Evolutionary conservation across 2,888 invertebrate genomes (phyloP).

Genomic region (Homarus gammarus): DNA sequence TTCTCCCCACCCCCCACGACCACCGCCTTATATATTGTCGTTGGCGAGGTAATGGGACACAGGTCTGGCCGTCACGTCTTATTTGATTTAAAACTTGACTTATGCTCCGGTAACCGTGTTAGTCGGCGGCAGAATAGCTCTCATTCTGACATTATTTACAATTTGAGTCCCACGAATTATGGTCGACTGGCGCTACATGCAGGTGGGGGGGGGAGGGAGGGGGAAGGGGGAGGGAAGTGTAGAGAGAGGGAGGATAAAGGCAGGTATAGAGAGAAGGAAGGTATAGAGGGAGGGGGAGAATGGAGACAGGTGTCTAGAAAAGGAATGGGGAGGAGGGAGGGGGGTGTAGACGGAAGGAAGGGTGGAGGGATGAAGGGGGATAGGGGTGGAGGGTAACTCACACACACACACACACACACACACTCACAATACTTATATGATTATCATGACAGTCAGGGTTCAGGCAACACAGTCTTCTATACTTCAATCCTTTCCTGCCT

Average conservation of each 20-base stretch:
- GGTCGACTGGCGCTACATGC: slow-evolving; percentile 32
- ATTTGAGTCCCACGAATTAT: slow-evolving; percentile 57
- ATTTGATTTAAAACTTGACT: slow-evolving; percentile 70
- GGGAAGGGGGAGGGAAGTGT: background rate
- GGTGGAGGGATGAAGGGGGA: background rate
- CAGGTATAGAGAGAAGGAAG: background rate
- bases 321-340: background rate
- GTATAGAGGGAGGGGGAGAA: background rate
- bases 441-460: too few relatives aligned
- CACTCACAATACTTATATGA: too few relatives aligned
- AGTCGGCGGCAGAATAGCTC: slow-evolving; percentile 57
- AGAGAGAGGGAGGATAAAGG: background rate
- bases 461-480: too few relatives aligned
- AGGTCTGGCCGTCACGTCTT: slow-evolving; percentile 54
- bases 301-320: background rate
- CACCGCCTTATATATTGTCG: slow-evolving; percentile 58
- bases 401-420: too few relatives aligned
- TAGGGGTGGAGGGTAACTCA: too few relatives aligned
- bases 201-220: background rate
- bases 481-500: too few relatives aligned
- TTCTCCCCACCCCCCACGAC: background rate
- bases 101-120: slow-evolving; percentile 62
- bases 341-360: too few relatives aligned
- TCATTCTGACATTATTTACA: slow-evolving; percentile 64
- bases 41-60: slow-evolving; percentile 61